Base-by-base conservation (phyloP, 2,888 invertebrate genomes). In the Scaptomyza caliginosa region DNA sequence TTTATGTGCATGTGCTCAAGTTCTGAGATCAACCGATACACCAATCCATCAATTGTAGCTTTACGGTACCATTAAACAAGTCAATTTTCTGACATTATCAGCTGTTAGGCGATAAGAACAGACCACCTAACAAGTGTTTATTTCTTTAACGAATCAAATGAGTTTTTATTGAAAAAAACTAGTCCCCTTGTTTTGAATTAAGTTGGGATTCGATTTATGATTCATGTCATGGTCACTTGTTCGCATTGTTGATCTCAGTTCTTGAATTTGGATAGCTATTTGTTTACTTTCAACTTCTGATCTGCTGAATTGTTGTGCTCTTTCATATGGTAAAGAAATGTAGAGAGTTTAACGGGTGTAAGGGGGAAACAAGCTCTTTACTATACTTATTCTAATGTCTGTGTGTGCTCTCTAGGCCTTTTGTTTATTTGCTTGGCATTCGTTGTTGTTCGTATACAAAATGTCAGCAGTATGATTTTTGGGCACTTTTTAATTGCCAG, bases 391-490 rank as follows among this genome's bases (percentile, higher is more conserved):
- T 79, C 76, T 74, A 76, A 74, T 82, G 73, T 50, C 55, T 76
- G 51, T 34, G 54, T 75, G 51, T 26, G 55, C 57, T 58, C 67
- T 71, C 42, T 63, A 45, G 51, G 56, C 55, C 11, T 64, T 34
- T 74, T 83, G 74, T 80, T 80, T 80, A 70, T 77, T 79, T 72
- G 52, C 39, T 57, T 62, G 36, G 57, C 51, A 65, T 68, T 68
- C 58, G 48, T 69, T 55, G 62, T 55, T 50, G 50, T 13, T 13
- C 32, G 13, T 55, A 72, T 45, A 60, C 63, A 67, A 72, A 40
- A 38, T 72, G 67, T 65, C 60, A 74, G 49, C 74, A 65, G 13
- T 67, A 36, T 67, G 72, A 55, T 28, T 69, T 57, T 54, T 59
- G 30, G 50, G 58, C 52, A 58, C 54, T 54, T 63, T 66, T 73